Evolutionary conservation across 2,888 invertebrate species (phyloP), one percentile per base, ranked within the genome.

Genomic region (Pteria penguin): DNA sequence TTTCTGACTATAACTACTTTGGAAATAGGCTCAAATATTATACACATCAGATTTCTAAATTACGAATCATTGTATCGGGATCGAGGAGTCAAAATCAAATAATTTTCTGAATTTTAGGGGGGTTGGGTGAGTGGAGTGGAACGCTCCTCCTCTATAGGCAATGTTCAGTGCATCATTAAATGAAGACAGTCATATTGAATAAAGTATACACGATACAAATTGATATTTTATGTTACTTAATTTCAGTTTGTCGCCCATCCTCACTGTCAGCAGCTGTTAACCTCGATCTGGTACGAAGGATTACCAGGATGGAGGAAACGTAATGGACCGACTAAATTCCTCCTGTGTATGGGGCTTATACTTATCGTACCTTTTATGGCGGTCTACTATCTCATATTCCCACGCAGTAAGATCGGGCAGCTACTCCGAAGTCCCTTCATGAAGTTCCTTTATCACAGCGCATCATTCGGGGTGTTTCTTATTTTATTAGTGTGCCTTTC

Each of bases 391-490:
- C 87, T 93, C 68, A 88, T 93, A 63, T 91, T 93, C 76, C 94
- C 94, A 2, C 90, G 92, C 61, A 93, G 93, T 65, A 88, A 91
- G 70, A 88, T 93, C 29, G 94, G 94, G 3, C 90, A 93, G 80
- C 89, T 94, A 52, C 91, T 94, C 3, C 90, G 94, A 8, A 93
- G 93, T 54, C 94, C 94, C 0, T 94, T 94, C 89, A 94, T 94
- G 93, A 94, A 94, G 89, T 94, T 94, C 85, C 91, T 94, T 77
- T 94, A 94, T 86, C 94, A 94, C 90, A 93, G 92, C 82, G 93
- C 93, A 58, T 93, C 93, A n/a, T 94, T 94, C 84, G 93, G 93
- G 14, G 92, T 93, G 72, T 94, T 94, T 86, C 90, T 94, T 45
- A 88, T 93, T 55, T 87, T 94, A 36, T 88, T 94, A 61, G 92